Conservation (phyloP, 2,797 vertebrate genomes). For the Australoheros facetus region DNA sequence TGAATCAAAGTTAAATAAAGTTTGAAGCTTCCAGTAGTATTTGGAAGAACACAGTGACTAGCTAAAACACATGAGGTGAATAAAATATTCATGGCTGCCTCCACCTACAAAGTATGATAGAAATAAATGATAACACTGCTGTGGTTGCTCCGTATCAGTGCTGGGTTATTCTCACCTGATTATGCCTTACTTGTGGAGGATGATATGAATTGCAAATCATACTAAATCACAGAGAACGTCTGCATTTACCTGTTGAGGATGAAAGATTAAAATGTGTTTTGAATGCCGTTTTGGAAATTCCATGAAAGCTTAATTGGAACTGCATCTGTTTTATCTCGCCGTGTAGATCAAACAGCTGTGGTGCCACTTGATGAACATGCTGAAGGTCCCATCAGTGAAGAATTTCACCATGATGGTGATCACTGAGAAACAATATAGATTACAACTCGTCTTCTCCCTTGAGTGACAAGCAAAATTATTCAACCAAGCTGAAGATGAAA, state of each 20-base stretch:
- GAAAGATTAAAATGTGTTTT: not conserved
- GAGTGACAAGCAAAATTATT: not conserved
- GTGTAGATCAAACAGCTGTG: constrained; percentile 14
- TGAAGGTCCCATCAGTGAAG: not conserved
- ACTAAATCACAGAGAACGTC: not conserved
- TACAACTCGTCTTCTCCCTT: not conserved
- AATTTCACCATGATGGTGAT: constrained; percentile 5
- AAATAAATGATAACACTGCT: constrained; percentile 18
- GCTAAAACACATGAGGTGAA: constrained; percentile 15
- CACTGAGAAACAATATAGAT: constrained; percentile 2
- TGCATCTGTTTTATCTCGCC: constrained; percentile 12
- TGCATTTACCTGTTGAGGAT: constrained; percentile 6
- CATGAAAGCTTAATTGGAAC: constrained; percentile 6
- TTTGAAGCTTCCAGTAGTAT: constrained; percentile 33
- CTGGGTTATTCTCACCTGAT: not conserved
- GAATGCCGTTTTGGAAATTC: not conserved
- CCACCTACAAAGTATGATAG: constrained; percentile 34
- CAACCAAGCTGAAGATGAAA: not conserved
- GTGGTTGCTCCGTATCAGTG: constrained; percentile 1
- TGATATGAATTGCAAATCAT: constrained; percentile 7
- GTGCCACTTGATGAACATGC: constrained; percentile 5
- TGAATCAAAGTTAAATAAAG: constrained; percentile 35
- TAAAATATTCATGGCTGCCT: constrained; percentile 43
- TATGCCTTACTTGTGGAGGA: not conserved
- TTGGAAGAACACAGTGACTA: constrained; percentile 24